Evolutionary conservation across 2,888 invertebrate species (phyloP), one percentile per base, ranked within the genome.

Genomic region (Athetis lepigone): DNA sequence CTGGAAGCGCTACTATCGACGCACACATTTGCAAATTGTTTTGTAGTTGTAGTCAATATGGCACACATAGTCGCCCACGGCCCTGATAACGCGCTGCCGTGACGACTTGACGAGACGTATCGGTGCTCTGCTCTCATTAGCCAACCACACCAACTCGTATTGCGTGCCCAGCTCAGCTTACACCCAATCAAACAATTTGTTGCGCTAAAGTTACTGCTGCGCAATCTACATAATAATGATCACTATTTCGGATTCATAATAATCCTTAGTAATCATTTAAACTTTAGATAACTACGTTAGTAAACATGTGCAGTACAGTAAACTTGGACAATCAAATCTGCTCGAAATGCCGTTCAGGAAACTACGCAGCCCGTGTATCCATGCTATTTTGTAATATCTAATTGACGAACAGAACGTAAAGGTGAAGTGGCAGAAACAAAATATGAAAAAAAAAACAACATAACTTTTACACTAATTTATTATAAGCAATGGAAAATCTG

Each of bases 1-100:
- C 92, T 91, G 92, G 94, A 95, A 95, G 88, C 90, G 90, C 90
- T 91, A 94, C 93, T 93, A 94, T 86, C 80, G 74, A 77, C 88
- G 89, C 93, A 88, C 92, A 91, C 92, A 90, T 83, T 76, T 82
- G 80, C 75, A 85, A 69, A 66, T 64, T 75, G 67, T 68, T 75
- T 77, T 81, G 77, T 78, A 82, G 83, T 77, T 81, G 77, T 78
- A 82, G 83, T 81, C 84, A 79, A 84, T 87, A 87, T 85, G 81
- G 83, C 91, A 92, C 91, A 90, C 90, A 87, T 80, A 80, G 76
- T 75, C 88, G 84, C 90, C 88, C 87, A 89, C 91, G 91, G 88
- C 90, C 88, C 90, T 93, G 93, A 94, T 94, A 94, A 92, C 92
- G 88, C 87, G 84, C 77, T 83, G 83, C 86, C 90, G 91, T 92